A percentile compares a stretch with the other conserved stretches of the same genome.
Conservation (phyloP, 2,113 vertebrate species). For the Notarius quadriscutis region DNA sequence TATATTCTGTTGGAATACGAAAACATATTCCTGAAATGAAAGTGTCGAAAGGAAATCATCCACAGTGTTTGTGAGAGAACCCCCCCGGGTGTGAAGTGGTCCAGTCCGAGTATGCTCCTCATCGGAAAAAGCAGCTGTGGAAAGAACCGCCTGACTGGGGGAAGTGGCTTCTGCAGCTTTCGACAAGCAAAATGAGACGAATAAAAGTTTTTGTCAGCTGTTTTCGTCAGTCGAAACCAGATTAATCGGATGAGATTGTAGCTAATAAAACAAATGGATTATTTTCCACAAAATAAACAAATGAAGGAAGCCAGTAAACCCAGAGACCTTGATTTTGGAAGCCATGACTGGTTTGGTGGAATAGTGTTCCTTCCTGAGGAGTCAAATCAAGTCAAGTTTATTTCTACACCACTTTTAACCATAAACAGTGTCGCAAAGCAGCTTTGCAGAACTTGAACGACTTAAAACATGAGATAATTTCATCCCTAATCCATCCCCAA, state of each 20-base stretch:
- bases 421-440: no score
- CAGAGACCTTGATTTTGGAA: background rate
- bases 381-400: no score
- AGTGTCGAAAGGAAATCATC: background rate
- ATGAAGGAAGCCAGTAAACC: background rate
- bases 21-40: background rate
- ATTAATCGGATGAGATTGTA: background rate
- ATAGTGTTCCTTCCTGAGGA: no score
- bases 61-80: background rate
- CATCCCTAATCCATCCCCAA: no score
- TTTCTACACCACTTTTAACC: no score
- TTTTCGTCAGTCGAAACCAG: background rate
- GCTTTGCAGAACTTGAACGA: no score
- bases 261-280: background rate
- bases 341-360: background rate
- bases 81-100: background rate
- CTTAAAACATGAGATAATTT: no score
- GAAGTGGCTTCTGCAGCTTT: background rate
- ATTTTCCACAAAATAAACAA: background rate
- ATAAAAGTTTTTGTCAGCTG: background rate
- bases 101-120: constrained; percentile 1
- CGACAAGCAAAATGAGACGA: background rate
- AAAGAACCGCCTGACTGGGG: background rate
- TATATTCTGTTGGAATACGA: background rate
- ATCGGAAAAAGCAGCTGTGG: constrained; percentile 3